Conservation (phyloP, 1,140 invertebrate genomes). For the Vollenhovia emeryi region DNA sequence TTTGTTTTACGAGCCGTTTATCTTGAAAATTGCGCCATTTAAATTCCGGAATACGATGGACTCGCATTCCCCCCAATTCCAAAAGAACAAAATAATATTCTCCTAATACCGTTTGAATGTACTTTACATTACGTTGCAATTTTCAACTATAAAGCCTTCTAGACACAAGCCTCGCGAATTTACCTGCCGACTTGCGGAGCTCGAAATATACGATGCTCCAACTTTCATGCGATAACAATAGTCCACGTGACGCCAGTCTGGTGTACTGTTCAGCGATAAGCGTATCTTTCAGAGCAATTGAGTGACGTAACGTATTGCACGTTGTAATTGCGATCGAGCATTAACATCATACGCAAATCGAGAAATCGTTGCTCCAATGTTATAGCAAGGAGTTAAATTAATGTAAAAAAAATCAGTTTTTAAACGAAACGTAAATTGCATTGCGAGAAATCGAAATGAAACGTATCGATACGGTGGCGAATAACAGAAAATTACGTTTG, state of each 20-base stretch:
- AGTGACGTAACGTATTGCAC: slow-evolving; percentile 23
- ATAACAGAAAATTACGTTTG: not conserved
- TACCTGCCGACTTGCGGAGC: not conserved
- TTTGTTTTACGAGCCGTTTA: not conserved
- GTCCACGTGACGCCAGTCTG: slow-evolving; percentile 23
- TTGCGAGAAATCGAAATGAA: not conserved
- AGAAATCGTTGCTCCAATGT: not conserved
- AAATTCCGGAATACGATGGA: not conserved
- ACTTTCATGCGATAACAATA: slow-evolving; percentile 48
- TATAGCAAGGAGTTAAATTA: not conserved
- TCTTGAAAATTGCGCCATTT: not conserved
- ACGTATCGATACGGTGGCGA: not conserved
- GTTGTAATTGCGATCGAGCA: slow-evolving; percentile 6
- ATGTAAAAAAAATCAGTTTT: not conserved
- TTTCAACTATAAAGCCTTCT: not conserved
- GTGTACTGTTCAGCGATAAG: slow-evolving; percentile 45
- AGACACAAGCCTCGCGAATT: not conserved
- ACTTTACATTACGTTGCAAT: not conserved
- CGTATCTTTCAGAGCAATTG: slow-evolving; percentile 36
- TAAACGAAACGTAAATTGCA: not conserved
- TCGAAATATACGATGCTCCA: not conserved
- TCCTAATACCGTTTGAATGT: not conserved
- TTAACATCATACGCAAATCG: not conserved
- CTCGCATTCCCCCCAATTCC: not conserved
- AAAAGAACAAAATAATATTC: not conserved